Percentiles rank a stretch among this genome's conserved stretches.
phyloP scores from a whole-genome alignment of 1,140 invertebrate genomes.

The Coenobita brevimanus region DNA sequence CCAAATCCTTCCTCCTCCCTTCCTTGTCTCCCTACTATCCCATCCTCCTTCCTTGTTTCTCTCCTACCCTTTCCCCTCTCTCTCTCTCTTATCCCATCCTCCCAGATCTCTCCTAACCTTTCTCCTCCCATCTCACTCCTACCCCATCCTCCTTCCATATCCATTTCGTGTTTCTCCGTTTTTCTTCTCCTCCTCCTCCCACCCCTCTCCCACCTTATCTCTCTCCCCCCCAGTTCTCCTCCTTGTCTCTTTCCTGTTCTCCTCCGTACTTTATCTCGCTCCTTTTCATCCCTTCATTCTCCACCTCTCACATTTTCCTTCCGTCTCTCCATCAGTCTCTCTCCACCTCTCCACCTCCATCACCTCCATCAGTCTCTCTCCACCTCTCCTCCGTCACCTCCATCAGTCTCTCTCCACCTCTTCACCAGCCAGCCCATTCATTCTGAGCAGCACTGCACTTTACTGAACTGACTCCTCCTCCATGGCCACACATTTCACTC shows the following conservation, averaged over 20 bases:
- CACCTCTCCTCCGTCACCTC: too few relatives aligned
- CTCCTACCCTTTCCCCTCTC: not conserved
- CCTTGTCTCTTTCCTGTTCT: not conserved
- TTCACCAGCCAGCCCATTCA: not conserved
- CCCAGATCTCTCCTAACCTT: not conserved
- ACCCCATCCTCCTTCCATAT: not conserved
- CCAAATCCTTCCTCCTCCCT: too few relatives aligned
- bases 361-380: too few relatives aligned
- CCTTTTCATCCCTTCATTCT: not conserved
- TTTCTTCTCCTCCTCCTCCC: not conserved
- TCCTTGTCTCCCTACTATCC: not conserved
- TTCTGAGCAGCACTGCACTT: not conserved
- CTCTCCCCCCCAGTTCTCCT: not conserved
- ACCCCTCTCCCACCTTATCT: not conserved
- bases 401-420: not conserved
- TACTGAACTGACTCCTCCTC: not conserved
- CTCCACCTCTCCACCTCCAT: not conserved
- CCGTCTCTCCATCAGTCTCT: not conserved
- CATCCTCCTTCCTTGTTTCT: not conserved
- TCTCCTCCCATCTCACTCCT: too few relatives aligned
- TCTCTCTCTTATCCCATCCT: too few relatives aligned
- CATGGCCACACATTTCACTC: not conserved
- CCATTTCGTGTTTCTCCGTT: not conserved
- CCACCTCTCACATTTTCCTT: not conserved
- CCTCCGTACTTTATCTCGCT: not conserved